Percentiles rank a stretch among this genome's conserved stretches.
Conservation (phyloP, 2,113 vertebrate species). For the Beaufortia kweichowensis region DNA sequence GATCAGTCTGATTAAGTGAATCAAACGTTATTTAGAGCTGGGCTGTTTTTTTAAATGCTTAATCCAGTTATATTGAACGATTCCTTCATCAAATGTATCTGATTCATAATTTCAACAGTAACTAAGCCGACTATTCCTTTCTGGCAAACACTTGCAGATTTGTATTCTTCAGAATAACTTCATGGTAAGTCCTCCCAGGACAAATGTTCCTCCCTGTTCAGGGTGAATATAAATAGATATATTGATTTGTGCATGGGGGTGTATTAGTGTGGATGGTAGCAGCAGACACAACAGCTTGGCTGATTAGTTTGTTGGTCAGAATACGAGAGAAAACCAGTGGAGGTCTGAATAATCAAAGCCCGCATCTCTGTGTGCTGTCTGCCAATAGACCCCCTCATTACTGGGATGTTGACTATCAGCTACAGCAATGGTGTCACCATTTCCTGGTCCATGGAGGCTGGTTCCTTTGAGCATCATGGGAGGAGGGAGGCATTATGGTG, state of each 20-base stretch:
- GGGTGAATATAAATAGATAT: constrained; percentile 44
- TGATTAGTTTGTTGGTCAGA: constrained; percentile 58
- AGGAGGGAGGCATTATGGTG: constrained; percentile 5
- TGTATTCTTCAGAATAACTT: constrained; percentile 5
- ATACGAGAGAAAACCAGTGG: constrained; percentile 47
- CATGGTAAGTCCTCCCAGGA: not conserved
- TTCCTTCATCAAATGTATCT: no score
- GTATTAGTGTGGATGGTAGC: constrained; percentile 33
- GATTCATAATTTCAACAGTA: no score
- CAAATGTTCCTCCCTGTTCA: not conserved
- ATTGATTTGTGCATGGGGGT: constrained; percentile 33
- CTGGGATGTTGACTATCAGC: constrained; percentile 47
- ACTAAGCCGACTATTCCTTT: not conserved
- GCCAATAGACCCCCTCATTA: constrained; percentile 56
- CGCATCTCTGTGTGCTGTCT: constrained; percentile 43
- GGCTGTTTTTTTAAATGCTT: no score
- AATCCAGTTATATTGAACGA: no score
- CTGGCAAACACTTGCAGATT: not conserved
- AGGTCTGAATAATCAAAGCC: constrained; percentile 51
- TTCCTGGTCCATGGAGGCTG: constrained; percentile 36
- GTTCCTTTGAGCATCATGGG: constrained; percentile 31
- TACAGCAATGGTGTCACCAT: constrained; percentile 47
- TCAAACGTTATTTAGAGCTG: no score
- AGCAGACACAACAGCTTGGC: constrained; percentile 42
- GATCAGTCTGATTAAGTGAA: no score